These are phyloP conservation scores for Aricia artaxerxes DNA, from an alignment of 2,888 invertebrate species.

Conservation along the genomic window DNA sequence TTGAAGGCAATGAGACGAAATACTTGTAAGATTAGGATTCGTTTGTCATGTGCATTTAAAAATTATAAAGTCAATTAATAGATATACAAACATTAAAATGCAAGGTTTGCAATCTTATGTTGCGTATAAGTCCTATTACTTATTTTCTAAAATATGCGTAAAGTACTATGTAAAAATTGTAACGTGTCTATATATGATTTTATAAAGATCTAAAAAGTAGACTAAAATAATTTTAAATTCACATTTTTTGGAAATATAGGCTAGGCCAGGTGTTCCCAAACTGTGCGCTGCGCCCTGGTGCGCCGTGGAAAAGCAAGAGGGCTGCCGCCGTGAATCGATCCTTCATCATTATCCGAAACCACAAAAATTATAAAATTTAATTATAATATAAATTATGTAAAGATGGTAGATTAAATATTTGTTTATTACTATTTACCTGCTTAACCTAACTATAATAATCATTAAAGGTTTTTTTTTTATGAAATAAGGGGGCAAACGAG, in stretches of 20 bases:
- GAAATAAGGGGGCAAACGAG: no score
- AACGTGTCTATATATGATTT: background rate
- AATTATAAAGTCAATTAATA: background rate
- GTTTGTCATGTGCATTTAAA: constrained; percentile 43
- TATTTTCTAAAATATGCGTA: background rate
- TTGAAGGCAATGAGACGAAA: constrained; percentile 55
- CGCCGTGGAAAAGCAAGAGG: no score
- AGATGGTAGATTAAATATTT: no score
- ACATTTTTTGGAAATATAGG: background rate
- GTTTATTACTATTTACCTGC: no score
- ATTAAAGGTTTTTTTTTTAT: no score
- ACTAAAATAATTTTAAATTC: background rate
- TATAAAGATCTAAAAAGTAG: background rate
- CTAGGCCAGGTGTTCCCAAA: no score
- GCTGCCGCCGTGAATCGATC: no score
- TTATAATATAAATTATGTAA: no score
- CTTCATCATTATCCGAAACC: no score
- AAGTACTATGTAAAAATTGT: background rate
- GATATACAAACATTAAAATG: background rate
- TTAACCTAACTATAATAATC: no score
- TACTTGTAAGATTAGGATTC: constrained; percentile 39
- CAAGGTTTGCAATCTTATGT: background rate
- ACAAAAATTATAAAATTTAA: no score
- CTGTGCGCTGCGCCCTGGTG: no score
- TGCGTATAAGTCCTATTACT: background rate